These are phyloP conservation scores for Tamandua tetradactyla DNA, from an alignment of 2,797 vertebrate genomes.

Conservation along the genomic window DNA sequence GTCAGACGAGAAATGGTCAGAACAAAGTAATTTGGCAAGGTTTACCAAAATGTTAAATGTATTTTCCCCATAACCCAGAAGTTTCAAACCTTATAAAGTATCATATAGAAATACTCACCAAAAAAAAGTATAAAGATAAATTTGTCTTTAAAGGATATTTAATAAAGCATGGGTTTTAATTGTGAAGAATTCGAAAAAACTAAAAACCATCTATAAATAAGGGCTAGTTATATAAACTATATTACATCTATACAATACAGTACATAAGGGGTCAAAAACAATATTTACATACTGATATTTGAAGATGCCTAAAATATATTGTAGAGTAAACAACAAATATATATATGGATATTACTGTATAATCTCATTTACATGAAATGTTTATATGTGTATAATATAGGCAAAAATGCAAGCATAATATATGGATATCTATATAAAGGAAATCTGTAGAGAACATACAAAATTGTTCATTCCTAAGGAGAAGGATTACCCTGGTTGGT, in stretches of 20 bases:
- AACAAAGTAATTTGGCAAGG: not conserved
- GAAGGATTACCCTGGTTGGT: not conserved
- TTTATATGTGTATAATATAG: not conserved
- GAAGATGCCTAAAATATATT: not conserved
- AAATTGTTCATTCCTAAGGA: constrained; percentile 6
- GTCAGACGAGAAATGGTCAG: not conserved
- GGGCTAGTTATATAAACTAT: not conserved
- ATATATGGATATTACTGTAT: not conserved
- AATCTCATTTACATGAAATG: constrained; percentile 15
- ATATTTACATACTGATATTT: not conserved
- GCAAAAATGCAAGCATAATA: constrained; percentile 28
- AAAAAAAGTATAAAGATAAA: not conserved
- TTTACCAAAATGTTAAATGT: constrained; percentile 2
- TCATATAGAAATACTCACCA: constrained; percentile 16
- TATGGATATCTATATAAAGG: not conserved
- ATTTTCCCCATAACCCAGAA: not conserved
- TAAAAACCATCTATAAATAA: not conserved
- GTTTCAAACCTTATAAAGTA: constrained; percentile 22
- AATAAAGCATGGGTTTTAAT: not conserved
- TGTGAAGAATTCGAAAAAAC: not conserved
- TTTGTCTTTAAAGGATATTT: not conserved
- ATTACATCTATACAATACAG: not conserved
- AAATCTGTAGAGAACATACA: not conserved
- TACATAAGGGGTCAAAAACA: not conserved
- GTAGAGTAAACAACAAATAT: not conserved